Evolutionary conservation across 2,113 vertebrate genomes (phyloP).

Genomic region (Elaphurus davidianus): DNA sequence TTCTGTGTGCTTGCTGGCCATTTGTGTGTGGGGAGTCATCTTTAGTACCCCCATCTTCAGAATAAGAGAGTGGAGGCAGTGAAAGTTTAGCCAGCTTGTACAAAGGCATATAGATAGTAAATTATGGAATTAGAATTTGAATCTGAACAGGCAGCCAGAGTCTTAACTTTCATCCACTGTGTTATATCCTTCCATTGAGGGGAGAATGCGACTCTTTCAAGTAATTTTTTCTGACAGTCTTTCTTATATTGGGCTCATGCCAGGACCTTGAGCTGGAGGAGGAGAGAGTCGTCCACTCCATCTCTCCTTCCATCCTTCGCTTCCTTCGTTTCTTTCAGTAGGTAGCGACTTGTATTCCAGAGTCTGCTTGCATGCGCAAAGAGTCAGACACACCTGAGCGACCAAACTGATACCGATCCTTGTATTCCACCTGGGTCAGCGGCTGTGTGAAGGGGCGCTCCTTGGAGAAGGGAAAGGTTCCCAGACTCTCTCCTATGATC

Average conservation of each 20-base stretch:
- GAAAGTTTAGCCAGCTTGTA: not conserved
- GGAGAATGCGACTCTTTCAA: not conserved
- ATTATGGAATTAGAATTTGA: not conserved
- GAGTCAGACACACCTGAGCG: not conserved
- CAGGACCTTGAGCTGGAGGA: not conserved
- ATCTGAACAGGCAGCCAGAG: not conserved
- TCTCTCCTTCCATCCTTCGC: too few species aligned
- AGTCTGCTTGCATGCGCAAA: not conserved
- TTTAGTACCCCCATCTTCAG: not conserved
- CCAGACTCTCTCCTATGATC: not conserved
- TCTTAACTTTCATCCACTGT: too few species aligned
- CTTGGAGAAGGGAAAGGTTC: not conserved
- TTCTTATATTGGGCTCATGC: not conserved
- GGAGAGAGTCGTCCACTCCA: not conserved
- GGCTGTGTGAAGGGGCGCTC: not conserved
- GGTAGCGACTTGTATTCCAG: accelerated
- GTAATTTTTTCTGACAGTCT: not conserved
- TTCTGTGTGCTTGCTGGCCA: accelerated
- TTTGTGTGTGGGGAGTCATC: not conserved
- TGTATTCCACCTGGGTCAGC: not conserved
- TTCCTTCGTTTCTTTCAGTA: not conserved
- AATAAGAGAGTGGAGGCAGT: not conserved
- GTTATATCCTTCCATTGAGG: too few species aligned
- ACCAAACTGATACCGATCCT: not conserved
- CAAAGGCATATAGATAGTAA: not conserved